These are phyloP conservation scores for Xenopus petersii DNA, from an alignment of 2,797 vertebrate species.

Conservation along the genomic window DNA sequence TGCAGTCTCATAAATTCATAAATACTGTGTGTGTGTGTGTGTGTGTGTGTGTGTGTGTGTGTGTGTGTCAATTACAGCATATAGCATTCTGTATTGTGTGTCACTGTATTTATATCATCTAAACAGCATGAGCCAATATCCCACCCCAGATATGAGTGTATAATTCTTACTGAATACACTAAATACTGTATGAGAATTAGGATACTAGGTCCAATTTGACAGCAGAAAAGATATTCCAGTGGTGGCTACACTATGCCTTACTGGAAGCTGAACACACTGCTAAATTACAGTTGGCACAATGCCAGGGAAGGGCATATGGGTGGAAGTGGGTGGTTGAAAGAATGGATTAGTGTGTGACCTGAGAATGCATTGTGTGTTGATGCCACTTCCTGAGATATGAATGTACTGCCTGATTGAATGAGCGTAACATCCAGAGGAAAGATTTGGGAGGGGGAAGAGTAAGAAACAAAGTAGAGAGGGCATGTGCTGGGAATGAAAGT, in stretches of 20 bases:
- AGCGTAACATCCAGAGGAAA: conserved; percentile 39
- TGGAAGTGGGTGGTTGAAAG: conserved; percentile 21
- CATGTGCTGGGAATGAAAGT: not conserved
- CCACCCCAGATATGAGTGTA: no score
- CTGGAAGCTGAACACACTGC: not conserved
- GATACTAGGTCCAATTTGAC: not conserved
- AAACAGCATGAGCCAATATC: no score
- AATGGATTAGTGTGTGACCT: conserved; percentile 21
- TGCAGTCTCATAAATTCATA: no score
- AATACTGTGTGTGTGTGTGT: no score
- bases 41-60: no score
- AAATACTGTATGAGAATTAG: no score
- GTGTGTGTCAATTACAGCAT: no score
- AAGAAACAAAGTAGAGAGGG: conserved; percentile 5
- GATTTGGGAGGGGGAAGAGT: conserved; percentile 21
- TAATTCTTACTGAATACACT: no score
- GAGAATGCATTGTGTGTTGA: conserved; percentile 40
- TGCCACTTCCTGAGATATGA: conserved; percentile 45
- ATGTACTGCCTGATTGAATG: conserved; percentile 43
- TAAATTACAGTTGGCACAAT: not conserved
- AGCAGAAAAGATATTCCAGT: not conserved
- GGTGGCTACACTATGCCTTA: not conserved
- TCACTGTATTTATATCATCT: no score
- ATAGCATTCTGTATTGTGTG: no score
- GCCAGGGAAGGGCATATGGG: conserved; percentile 17